Evolutionary conservation across 2,797 vertebrate genomes (phyloP).

Genomic region (Enteromius treurensis): DNA sequence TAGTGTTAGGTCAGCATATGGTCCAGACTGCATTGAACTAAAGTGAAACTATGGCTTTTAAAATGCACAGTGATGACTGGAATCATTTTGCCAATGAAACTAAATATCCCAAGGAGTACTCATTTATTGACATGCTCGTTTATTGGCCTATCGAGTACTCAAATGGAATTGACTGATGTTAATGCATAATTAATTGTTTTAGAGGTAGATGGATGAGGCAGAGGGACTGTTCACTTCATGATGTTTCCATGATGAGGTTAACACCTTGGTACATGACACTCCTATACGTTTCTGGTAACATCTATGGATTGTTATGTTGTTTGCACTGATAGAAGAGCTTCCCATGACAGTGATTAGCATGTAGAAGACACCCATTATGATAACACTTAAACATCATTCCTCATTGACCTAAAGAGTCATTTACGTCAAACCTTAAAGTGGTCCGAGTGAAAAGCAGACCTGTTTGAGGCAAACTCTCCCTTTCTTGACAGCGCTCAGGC

Average conservation of each 20-base stretch:
- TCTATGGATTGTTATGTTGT: neutral
- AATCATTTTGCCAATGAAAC: neutral
- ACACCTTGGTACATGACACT: neutral
- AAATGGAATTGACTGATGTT: neutral
- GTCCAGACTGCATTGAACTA: neutral
- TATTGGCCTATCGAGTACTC: neutral
- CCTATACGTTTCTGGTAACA: neutral
- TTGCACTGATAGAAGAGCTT: neutral
- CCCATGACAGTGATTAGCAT: constrained; percentile 4
- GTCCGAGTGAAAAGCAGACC: constrained; percentile 26
- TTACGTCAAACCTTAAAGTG: neutral
- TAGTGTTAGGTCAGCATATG: neutral
- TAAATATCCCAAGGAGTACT: neutral
- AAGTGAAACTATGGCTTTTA: neutral
- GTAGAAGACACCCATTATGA: neutral
- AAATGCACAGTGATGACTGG: neutral
- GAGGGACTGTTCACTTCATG: neutral
- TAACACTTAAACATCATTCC: neutral
- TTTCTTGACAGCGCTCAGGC: constrained; percentile 34
- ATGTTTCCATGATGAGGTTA: neutral
- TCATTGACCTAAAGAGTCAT: constrained; percentile 9
- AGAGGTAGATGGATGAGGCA: no score
- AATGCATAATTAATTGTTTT: neutral
- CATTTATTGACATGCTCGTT: neutral
- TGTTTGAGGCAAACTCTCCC: constrained; percentile 15